phyloP scores from a whole-genome alignment of 1,140 invertebrate genomes.

The Paramacrobiotus metropolitanus region DNA sequence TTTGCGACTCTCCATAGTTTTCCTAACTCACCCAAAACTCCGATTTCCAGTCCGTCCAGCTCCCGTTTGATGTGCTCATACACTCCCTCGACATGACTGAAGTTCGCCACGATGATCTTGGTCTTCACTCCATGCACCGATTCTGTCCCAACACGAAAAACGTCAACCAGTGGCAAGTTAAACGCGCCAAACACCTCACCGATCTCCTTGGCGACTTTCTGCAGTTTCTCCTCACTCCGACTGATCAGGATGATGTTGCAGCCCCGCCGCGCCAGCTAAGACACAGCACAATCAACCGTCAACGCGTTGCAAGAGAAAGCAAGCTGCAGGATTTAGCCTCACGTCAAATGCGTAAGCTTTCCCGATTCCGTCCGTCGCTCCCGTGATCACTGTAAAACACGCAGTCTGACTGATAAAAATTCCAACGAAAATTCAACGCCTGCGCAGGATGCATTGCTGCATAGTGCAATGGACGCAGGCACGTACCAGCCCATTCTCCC shows the following conservation, averaged over 20 bases:
- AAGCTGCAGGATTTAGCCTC: constrained; percentile 12
- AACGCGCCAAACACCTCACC: constrained; percentile 27
- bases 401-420: constrained; percentile 8
- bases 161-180: constrained; percentile 5
- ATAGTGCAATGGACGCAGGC: too few species aligned
- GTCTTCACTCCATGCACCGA: constrained; percentile 48
- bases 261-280: constrained; percentile 48
- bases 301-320: neutral
- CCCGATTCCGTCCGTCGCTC: constrained; percentile 75
- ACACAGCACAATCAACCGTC: constrained; percentile 16
- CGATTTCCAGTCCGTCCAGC: constrained; percentile 54
- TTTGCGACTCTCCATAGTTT: too few species aligned
- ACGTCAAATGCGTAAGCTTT: constrained; percentile 57
- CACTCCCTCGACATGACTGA: constrained; percentile 41
- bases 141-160: constrained; percentile 27
- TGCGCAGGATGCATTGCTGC: too few species aligned
- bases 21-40: constrained; percentile 37
- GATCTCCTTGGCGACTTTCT: constrained; percentile 53
- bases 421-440: neutral
- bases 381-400: constrained; percentile 46
- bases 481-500: neutral
- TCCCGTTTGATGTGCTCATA: constrained; percentile 49
- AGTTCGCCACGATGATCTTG: constrained; percentile 57
- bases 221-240: constrained; percentile 51
- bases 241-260: constrained; percentile 70